Base-by-base conservation (phyloP, 2,113 vertebrate genomes). In the Pardalotus punctatus region DNA sequence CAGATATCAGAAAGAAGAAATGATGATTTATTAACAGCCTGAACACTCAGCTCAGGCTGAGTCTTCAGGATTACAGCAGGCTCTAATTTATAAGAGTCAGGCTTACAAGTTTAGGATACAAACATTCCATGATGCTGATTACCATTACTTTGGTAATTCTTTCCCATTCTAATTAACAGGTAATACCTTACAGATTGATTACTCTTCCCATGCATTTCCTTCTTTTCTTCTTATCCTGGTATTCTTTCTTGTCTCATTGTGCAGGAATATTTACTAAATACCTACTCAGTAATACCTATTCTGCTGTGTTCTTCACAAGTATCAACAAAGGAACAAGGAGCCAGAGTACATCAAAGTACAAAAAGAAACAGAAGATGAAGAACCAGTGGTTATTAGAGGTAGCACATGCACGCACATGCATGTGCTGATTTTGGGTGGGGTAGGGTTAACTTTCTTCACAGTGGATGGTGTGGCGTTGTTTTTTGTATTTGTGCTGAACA, bases 371-470 rank as follows among this genome's bases (percentile, higher is more conserved):
- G 36, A 76, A 76, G 42, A 33, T 38, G 51, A 70, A 29, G 35
- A 82, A 45, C 4, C 4, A 1, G 7, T 14, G 9, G 61, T 66
- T 33, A 24, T 36, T 78, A 62, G 17, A 79, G 22, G 16, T 47
- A 50, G 29, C 5, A 54, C 15, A 16, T 0, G 1, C 31, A 86
- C 15, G n/a, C 1, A 50, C 12, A 24, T 9, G 9, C 18, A 5
- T 36, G 8, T 36, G 12, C 10, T 58, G 33, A 15, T n/a, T 88
- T 58, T 45, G 19, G 6, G 7, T 45, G 23, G 3, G 19, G 7
- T 58, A 29, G 27, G 23, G 31, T 25, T 35, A 71, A 35, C 3
- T 23, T 0, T 31, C 12, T 31, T 43, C 36, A 7, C 14, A 57
- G 36, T 24, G 51, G 11, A 22, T 73, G 31, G 14, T 5, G 3